A percentile compares a stretch with the other conserved stretches of the same genome.
phyloP scores from a whole-genome alignment of 1,140 invertebrate genomes.

The Battus philenor region DNA sequence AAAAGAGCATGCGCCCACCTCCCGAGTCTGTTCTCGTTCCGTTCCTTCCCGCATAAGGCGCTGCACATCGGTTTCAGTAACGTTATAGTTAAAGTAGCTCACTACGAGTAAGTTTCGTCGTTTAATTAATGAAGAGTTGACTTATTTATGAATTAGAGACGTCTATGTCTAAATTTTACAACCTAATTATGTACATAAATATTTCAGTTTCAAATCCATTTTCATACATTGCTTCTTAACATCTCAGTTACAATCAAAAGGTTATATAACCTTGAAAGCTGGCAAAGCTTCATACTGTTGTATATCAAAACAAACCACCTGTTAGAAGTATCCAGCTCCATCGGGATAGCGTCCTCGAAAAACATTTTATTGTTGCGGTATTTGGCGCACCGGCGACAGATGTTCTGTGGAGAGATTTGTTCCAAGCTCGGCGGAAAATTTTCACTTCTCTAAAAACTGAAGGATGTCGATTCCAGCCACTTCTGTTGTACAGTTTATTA shows the following conservation, averaged over 20 bases:
- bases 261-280: conserved; percentile 18
- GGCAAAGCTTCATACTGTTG: conserved; percentile 50
- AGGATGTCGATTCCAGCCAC: conserved; percentile 31
- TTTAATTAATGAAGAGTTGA: too few species aligned
- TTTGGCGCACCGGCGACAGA: conserved; percentile 46
- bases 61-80: too few species aligned
- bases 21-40: too few species aligned
- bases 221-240: too few species aligned
- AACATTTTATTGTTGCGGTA: conserved; percentile 65
- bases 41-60: too few species aligned
- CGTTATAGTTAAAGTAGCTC: too few species aligned
- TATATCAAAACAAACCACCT: conserved; percentile 64
- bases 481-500: conserved; percentile 22
- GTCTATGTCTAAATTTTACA: too few species aligned
- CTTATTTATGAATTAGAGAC: too few species aligned
- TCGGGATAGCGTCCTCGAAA: conserved; percentile 52
- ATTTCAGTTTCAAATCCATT: too few species aligned
- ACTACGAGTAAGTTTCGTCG: too few species aligned
- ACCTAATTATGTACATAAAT: too few species aligned
- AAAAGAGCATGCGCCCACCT: too few species aligned
- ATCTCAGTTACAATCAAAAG: neutral
- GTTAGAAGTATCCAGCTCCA: conserved; percentile 41
- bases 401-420: conserved; percentile 55
- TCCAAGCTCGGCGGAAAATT: conserved; percentile 40
- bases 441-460: conserved; percentile 25